Evolutionary conservation across 2,888 invertebrate species (phyloP).

Genomic region (Cancer borealis): DNA sequence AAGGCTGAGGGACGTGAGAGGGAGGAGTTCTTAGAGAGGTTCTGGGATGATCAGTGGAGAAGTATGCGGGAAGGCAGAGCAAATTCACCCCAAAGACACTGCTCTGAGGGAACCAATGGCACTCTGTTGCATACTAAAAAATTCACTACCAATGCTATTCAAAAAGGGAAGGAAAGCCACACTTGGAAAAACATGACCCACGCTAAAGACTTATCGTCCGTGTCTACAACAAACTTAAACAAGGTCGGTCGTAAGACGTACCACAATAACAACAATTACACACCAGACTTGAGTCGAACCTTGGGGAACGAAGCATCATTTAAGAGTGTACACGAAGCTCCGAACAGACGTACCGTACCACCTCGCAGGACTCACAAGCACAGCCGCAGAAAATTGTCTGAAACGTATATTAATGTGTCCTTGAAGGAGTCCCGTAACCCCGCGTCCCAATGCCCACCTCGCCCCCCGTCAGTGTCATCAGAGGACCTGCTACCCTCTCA

Average conservation of each 20-base stretch:
- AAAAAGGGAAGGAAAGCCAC: neutral
- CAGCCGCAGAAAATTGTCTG: neutral
- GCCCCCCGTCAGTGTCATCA: neutral
- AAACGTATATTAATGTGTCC: neutral
- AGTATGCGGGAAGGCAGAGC: neutral
- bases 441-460: neutral
- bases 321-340: neutral
- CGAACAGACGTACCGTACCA: neutral
- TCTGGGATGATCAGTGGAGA: neutral
- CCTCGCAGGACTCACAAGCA: neutral
- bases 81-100: neutral
- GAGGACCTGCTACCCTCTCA: neutral
- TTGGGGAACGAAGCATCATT: neutral
- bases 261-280: neutral
- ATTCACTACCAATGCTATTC: neutral
- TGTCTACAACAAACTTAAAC: neutral
- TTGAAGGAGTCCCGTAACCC: neutral
- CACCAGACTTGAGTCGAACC: neutral
- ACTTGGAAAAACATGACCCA: neutral
- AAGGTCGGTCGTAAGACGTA: neutral
- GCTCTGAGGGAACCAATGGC: neutral
- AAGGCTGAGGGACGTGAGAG: neutral
- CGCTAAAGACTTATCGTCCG: neutral
- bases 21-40: neutral
- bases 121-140: neutral